phyloP scores from a whole-genome alignment of 23 tunicate species.

The Pegea sp. region DNA sequence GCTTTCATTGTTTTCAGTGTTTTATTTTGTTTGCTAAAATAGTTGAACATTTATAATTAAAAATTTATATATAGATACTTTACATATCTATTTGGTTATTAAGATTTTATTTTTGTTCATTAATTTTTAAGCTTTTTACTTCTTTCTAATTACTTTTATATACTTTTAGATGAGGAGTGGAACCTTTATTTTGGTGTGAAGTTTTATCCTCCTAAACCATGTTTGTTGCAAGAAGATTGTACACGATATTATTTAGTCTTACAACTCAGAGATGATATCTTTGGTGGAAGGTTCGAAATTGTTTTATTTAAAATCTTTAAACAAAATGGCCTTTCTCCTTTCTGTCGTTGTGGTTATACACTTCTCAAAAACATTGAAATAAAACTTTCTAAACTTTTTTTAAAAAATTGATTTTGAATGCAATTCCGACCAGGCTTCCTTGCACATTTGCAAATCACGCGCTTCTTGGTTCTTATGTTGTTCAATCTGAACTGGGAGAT shows the following conservation, averaged over 20 bases:
- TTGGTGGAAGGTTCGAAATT: constrained; percentile 42
- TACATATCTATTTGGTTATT: too few species aligned
- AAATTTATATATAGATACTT: too few species aligned
- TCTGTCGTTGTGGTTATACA: too few species aligned
- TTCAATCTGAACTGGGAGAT: constrained; percentile 93
- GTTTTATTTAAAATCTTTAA: neutral
- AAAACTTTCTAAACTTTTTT: neutral
- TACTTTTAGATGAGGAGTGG: constrained; percentile 54
- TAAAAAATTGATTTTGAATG: too few species aligned
- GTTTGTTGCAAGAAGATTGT: constrained; percentile 66
- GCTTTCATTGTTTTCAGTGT: too few species aligned
- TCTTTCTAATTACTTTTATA: too few species aligned
- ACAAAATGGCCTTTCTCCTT: neutral
- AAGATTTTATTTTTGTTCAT: too few species aligned
- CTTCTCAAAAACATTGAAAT: neutral
- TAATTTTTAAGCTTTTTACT: too few species aligned
- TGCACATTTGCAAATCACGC: constrained; percentile 85
- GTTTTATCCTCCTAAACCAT: constrained; percentile 89
- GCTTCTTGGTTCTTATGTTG: constrained; percentile 78
- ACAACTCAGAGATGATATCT: constrained; percentile 79
- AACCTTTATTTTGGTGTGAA: constrained; percentile 65
- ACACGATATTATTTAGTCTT: constrained; percentile 76
- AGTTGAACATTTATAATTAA: too few species aligned
- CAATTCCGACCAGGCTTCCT: constrained; percentile 50
- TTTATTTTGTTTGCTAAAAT: too few species aligned